Evolutionary conservation across 2,888 invertebrate species (phyloP).

Genomic region (Eupelmus urozonus): DNA sequence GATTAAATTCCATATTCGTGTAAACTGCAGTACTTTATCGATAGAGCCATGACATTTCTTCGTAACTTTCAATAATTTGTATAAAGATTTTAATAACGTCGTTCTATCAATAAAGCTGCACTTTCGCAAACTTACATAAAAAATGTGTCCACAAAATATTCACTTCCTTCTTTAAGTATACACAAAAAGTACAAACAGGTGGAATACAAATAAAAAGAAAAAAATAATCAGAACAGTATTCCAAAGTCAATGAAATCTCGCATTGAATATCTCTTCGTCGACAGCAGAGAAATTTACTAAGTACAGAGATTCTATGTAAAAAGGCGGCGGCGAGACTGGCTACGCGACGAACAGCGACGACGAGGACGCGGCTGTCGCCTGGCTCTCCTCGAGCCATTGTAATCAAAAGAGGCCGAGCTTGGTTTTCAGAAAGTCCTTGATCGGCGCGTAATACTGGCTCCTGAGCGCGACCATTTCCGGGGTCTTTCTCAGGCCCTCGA

Average conservation of each 20-base stretch:
- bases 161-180: neutral
- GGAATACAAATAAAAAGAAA: neutral
- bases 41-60: too few species aligned
- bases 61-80: neutral
- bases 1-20: neutral
- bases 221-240: too few species aligned
- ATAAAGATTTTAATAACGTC: neutral
- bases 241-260: neutral
- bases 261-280: neutral
- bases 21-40: too few species aligned
- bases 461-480: conserved; percentile 87
- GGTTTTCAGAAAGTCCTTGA: conserved; percentile 86
- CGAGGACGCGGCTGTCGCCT: conserved; percentile 25
- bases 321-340: neutral
- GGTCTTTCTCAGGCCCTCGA: conserved; percentile 84
- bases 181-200: neutral
- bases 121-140: conserved; percentile 5
- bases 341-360: conserved; percentile 50
- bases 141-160: neutral
- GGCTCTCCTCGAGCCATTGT: conserved; percentile 46
- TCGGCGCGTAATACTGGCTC: conserved; percentile 89
- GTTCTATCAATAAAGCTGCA: conserved; percentile 6
- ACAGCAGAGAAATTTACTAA: neutral
- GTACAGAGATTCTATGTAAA: neutral
- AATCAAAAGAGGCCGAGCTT: conserved; percentile 83